Evolutionary conservation across 2,797 vertebrate species (phyloP).

Genomic region (Xyrichtys novacula): DNA sequence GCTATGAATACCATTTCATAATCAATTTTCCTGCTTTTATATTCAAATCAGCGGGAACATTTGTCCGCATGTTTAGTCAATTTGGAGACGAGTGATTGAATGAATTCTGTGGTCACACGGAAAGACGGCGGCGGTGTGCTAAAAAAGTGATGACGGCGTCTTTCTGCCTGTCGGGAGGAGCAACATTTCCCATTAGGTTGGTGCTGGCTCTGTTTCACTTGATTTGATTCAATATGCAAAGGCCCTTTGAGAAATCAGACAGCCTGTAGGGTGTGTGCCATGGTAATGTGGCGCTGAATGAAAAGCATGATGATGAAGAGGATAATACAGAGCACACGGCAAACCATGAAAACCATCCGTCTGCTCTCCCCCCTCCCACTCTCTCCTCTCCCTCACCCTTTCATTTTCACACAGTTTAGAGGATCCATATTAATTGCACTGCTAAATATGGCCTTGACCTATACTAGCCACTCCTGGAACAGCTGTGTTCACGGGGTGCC

Average conservation of each 20-base stretch:
- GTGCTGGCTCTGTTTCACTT: constrained; percentile 65
- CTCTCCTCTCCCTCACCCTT: neutral
- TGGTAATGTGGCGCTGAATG: constrained; percentile 58
- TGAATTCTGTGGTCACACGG: constrained; percentile 27
- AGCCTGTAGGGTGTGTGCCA: constrained; percentile 61
- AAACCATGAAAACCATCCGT: constrained; percentile 10
- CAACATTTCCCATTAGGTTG: constrained; percentile 63
- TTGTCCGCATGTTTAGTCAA: constrained; percentile 25
- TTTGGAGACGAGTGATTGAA: constrained; percentile 8
- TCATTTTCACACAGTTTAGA: neutral
- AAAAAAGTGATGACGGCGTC: constrained; percentile 54
- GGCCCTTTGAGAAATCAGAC: constrained; percentile 69
- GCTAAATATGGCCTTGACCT: constrained; percentile 29
- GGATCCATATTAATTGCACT: constrained; percentile 5
- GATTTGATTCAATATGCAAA: constrained; percentile 75
- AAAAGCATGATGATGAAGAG: constrained; percentile 56
- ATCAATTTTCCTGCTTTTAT: constrained; percentile 42
- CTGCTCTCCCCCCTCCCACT: constrained; percentile 1
- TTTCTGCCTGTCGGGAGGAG: constrained; percentile 60
- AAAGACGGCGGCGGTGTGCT: constrained; percentile 34
- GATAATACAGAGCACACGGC: constrained; percentile 30
- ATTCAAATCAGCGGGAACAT: constrained; percentile 23
- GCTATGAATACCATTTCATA: constrained; percentile 8
- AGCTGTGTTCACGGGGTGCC: constrained; percentile 23
- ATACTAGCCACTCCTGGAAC: constrained; percentile 16